These are phyloP conservation scores for Acipenser transmontanus DNA, from an alignment of 2,797 vertebrate species.

Conservation along the genomic window DNA sequence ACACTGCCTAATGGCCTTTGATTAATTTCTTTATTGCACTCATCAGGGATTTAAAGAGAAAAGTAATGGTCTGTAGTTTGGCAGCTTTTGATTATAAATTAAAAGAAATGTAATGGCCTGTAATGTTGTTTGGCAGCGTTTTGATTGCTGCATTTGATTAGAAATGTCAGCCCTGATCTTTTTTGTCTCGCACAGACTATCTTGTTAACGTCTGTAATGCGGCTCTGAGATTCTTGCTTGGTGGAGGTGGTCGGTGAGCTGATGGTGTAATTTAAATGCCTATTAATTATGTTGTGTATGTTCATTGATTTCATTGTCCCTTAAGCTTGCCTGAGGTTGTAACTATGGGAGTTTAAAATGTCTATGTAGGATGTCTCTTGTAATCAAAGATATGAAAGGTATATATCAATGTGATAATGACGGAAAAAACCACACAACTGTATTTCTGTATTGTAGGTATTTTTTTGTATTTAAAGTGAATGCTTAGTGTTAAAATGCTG, in stretches of 20 bases:
- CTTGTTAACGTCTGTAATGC: no score
- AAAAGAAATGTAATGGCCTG: slow-evolving; percentile 88
- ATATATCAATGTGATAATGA: no score
- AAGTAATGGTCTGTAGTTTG: slow-evolving; percentile 91
- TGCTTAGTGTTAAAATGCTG: no score
- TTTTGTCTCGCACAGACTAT: background rate
- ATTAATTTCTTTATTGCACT: slow-evolving; percentile 98
- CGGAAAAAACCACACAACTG: no score
- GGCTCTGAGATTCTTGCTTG: background rate
- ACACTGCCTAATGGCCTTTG: slow-evolving; percentile 98
- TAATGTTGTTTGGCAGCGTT: slow-evolving; percentile 84
- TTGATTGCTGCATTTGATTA: slow-evolving; percentile 99
- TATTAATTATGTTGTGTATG: background rate
- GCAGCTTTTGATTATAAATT: slow-evolving; percentile 87
- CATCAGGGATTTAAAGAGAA: slow-evolving; percentile 89
- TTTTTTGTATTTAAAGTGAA: no score
- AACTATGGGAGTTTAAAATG: no score
- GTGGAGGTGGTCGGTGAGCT: background rate
- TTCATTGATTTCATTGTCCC: background rate
- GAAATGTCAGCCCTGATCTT: slow-evolving; percentile 79
- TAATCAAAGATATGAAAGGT: no score
- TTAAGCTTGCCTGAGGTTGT: no score
- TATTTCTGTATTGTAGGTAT: no score
- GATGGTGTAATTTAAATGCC: background rate
- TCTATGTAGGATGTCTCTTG: no score